These are phyloP conservation scores for Cavia porcellus DNA, from an alignment of 2,113 vertebrate species.

Conservation along the genomic window DNA sequence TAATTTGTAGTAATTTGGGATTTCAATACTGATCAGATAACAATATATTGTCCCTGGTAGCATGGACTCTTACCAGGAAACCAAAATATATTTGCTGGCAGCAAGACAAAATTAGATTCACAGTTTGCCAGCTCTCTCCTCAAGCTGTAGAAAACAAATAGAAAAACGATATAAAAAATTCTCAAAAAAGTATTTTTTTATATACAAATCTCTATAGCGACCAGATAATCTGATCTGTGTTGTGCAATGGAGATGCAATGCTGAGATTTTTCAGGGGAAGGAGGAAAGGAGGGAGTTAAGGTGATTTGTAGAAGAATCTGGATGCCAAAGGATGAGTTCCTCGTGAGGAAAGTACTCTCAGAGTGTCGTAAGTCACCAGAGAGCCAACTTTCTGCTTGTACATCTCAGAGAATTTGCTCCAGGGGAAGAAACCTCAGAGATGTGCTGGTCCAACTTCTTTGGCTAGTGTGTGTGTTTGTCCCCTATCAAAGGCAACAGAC, in stretches of 20 bases:
- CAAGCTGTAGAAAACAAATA: slow-evolving; percentile 80
- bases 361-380: neutral
- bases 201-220: slow-evolving; percentile 81
- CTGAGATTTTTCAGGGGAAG: slow-evolving; percentile 23
- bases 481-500: slow-evolving; percentile 10
- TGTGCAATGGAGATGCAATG: slow-evolving; percentile 65
- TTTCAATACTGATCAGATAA: slow-evolving; percentile 74
- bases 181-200: slow-evolving; percentile 78
- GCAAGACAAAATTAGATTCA: slow-evolving; percentile 74
- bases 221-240: slow-evolving; percentile 67
- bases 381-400: neutral
- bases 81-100: slow-evolving; percentile 76
- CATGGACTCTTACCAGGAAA: slow-evolving; percentile 61
- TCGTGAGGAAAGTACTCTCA: neutral
- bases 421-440: neutral
- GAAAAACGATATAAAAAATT: slow-evolving; percentile 83
- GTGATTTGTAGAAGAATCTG: slow-evolving; percentile 27
- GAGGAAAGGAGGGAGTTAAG: neutral
- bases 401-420: slow-evolving; percentile 6
- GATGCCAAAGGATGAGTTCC: slow-evolving; percentile 5
- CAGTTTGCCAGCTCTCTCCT: slow-evolving; percentile 78
- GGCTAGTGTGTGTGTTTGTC: neutral
- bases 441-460: neutral
- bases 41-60: slow-evolving; percentile 24
- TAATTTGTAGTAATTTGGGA: slow-evolving; percentile 42